Evolutionary conservation across 2,888 invertebrate species (phyloP), one percentile per base, ranked within the genome.

Genomic region (Pherbina coryleti): DNA sequence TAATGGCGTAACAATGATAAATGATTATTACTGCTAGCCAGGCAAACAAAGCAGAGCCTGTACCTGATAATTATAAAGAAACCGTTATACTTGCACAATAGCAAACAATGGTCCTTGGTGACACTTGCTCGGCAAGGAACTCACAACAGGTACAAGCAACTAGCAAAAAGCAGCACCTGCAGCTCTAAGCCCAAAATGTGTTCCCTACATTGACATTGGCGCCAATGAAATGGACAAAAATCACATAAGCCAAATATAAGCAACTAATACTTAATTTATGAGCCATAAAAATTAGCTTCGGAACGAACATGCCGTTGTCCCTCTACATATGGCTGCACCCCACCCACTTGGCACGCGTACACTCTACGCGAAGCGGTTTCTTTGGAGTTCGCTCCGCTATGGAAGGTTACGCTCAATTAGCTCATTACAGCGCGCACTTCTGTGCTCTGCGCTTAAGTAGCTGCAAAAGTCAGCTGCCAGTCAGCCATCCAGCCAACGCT

Each of bases 401-500:
- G 77, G 51, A 78, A 80, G 77, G 83, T 83, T 79, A 80, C 82
- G 83, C 80, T 81, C 83, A 85, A 85, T 85, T 85, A 82, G 82
- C 79, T 79, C 77, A 83, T 80, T 82, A 85, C 84, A 85, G 83
- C 80, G 66, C 69, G 75, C 67, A 28, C 76, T 76, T 75, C 64
- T 76, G 67, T 77, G 70, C 44, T 74, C 69, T 69, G 37, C 75
- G 79, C 64, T 76, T 75, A 76, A 66, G 78, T 64, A 70, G 79
- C 73, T 69, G 71, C 76, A 31, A 5, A 66, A 31, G 62, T n/a
- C n/a, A n/a, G n/a, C n/a, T n/a, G 64, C 25, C 1, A 22, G 8
- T 11, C 4, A 28, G 25, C 14, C 4, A 28, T 5, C 44, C 44
- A 31, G 34, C 25, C 25, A n/a, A 31, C 17, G 67, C 67, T 31